Base-by-base conservation (phyloP, 2,113 vertebrate species). In the Synodontis membranacea region DNA sequence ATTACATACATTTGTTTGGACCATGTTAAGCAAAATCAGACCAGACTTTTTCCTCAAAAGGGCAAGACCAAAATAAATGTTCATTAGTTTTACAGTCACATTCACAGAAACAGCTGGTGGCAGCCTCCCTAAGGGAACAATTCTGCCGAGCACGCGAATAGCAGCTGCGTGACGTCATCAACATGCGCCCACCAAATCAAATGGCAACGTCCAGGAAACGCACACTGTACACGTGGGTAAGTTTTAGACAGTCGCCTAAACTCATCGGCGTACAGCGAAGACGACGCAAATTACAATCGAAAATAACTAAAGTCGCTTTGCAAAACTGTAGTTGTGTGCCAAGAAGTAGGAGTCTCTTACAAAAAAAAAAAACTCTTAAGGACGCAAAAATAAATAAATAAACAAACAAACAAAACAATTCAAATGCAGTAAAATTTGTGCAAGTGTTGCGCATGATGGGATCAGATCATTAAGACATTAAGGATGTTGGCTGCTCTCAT, bases 151-250 rank as follows among this genome's bases (percentile, higher is more conserved):
- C n/a, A n/a, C n/a, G n/a, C n/a, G n/a, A n/a, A n/a, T n/a, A 1
- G 7, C 17, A 2, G 19, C 4, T 0, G 4, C 25, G 48, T n/a
- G 60, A 76, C 74, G 88, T 86, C 86, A 90, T 89, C 86, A 88
- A 0, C 4, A 37, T 21, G 89, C 88, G 89, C 28, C n/a, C 28
- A 39, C 31, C 11, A 25, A 72, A 19, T 56, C 85, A 85, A 83
- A 95, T 94, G 94, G 94, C 91, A 92, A 91, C 89, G 15, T 74
- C 23, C 39, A 83, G 2, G 11, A 86, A 90, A 87, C 89, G 86
- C 81, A 90, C 88, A 89, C 88, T 95, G 88, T 87, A 91, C 37
- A 89, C 93, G 5, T 95, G 94, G 94, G 94, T 95, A 91, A 91
- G 92, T 93, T 44, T 46, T 62, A 28, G 37, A 62, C 56, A 46